Evolutionary conservation across 2,888 invertebrate genomes (phyloP), one percentile per base, ranked within the genome.

Genomic region (Drosophila anomelani): DNA sequence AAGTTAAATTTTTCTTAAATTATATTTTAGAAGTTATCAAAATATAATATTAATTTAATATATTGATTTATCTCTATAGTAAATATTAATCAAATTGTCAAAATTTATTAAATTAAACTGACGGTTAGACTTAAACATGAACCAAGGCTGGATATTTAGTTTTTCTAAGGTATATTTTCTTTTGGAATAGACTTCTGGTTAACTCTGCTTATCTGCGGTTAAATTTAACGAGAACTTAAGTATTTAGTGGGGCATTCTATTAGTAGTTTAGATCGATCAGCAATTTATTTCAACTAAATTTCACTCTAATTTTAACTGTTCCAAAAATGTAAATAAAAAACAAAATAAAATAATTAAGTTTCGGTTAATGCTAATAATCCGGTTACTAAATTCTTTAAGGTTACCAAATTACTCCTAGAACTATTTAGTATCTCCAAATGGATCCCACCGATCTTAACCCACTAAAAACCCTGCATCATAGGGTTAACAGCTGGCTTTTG

Each of bases 401-500:
- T n/a, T n/a, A n/a, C n/a, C n/a, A n/a, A 20, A 1, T 20, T 20
- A 20, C 20, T 20, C 20, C 20, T 20, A 20, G 20, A 20, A 20
- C 20, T 20, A 20, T 20, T 20, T 20, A 20, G 20, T 20, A 20
- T 23, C 23, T 23, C 23, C 1, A 23, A 23, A 23, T 23, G 23
- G 23, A 26, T 26, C 26, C 26, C 26, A 26, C 26, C 26, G 26
- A 26, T 26, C 26, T 32, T 41, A 26, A 17, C 8, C 55, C 20
- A 4, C 13, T 7, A 9, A 20, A 23, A 17, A n/a, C 3, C 5
- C 0, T 4, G 13, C n/a, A 2, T 29, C 5, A 32, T 13, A 23
- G 71, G 59, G 70, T 70, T 70, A 70, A 66, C 34, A 23, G 47
- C 41, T 41, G 53, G 51, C 32, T 54, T 60, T 54, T 60, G 77